Conservation (phyloP, 1,140 invertebrate genomes). For the Drosophila asahinai region DNA sequence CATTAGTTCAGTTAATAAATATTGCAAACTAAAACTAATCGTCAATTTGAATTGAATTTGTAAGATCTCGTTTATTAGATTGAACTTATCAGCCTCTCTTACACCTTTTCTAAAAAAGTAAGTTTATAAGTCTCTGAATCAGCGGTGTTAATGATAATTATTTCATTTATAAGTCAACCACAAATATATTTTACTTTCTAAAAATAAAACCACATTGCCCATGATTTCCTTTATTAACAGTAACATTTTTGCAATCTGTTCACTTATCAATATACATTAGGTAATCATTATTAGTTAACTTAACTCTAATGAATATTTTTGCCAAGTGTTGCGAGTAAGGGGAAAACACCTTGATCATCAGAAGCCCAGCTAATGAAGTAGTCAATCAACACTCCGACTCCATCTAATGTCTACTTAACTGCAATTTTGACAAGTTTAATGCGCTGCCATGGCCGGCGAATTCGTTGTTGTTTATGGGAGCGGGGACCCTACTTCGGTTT, state of each 20-base stretch:
- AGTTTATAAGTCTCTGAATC: background rate
- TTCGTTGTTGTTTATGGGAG: slow-evolving; percentile 43
- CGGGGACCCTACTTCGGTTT: background rate
- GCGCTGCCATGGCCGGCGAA: slow-evolving; percentile 44
- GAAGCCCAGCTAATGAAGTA: slow-evolving; percentile 63
- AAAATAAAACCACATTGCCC: background rate
- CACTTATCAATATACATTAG: background rate
- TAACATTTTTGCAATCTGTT: background rate
- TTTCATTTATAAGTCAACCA: too few relatives aligned
- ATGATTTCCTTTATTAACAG: background rate
- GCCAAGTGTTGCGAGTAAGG: background rate
- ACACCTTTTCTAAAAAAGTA: background rate
- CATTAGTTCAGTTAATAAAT: background rate
- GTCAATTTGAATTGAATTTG: background rate
- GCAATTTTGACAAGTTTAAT: slow-evolving; percentile 78
- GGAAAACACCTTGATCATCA: background rate
- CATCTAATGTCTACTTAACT: slow-evolving; percentile 70
- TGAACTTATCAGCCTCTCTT: background rate
- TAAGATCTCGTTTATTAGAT: background rate
- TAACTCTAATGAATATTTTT: background rate
- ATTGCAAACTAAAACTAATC: too few relatives aligned
- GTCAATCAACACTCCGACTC: slow-evolving; percentile 41
- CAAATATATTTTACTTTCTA: background rate
- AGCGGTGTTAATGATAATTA: background rate
- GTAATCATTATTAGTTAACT: background rate